Evolutionary conservation across 1,140 invertebrate species (phyloP).

Genomic region (Drosophila guanche): DNA sequence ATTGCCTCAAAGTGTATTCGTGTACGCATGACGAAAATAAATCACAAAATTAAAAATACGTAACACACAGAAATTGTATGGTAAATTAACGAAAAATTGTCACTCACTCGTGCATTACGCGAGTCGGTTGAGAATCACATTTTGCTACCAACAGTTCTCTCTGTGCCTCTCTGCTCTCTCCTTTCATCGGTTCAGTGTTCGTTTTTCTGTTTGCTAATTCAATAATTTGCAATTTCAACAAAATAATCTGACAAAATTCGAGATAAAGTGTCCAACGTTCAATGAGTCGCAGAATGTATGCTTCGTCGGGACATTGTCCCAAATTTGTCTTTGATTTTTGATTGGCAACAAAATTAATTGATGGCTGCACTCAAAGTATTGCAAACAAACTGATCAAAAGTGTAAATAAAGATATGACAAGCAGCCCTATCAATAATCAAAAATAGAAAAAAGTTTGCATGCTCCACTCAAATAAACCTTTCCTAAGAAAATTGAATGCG

Average conservation of each 20-base stretch:
- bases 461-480: too few species aligned
- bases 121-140: constrained; percentile 28
- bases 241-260: constrained; percentile 18
- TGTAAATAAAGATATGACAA: neutral
- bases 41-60: constrained; percentile 74
- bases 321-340: neutral
- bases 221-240: constrained; percentile 38
- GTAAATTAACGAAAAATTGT: constrained; percentile 71
- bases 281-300: neutral
- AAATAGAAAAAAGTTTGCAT: neutral
- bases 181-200: neutral
- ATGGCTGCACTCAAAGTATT: constrained; percentile 9
- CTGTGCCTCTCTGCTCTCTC: neutral
- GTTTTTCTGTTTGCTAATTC: constrained; percentile 13
- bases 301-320: constrained; percentile 17
- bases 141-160: constrained; percentile 4
- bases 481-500: too few species aligned
- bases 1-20: constrained; percentile 49
- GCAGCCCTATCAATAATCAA: too few species aligned
- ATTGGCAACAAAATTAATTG: constrained; percentile 54
- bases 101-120: constrained; percentile 40
- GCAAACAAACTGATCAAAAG: constrained; percentile 14
- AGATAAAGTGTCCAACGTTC: constrained; percentile 9
- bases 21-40: constrained; percentile 73
- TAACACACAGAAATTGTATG: constrained; percentile 69